Evolutionary conservation across 2,797 vertebrate genomes (phyloP).

Genomic region (Sebastes nivosus): DNA sequence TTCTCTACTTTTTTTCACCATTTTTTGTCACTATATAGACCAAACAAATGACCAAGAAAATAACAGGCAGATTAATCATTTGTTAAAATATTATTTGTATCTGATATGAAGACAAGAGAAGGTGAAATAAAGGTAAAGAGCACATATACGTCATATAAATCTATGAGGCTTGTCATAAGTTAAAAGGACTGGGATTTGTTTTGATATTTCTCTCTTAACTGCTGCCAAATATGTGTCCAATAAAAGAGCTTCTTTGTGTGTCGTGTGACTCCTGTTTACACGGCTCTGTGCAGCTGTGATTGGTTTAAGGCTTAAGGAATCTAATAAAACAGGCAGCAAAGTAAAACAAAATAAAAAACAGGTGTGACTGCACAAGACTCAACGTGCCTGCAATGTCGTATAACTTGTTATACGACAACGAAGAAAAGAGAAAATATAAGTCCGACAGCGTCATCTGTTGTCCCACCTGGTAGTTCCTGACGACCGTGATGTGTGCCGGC

Average conservation of each 20-base stretch:
- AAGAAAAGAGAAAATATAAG: not conserved
- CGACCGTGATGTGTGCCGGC: slow-evolving; percentile 85
- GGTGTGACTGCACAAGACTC: slow-evolving; percentile 16
- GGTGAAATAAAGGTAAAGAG: not conserved
- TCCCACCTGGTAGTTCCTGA: slow-evolving; percentile 86
- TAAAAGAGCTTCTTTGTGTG: not conserved
- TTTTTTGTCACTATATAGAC: not conserved
- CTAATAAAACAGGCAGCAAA: not conserved
- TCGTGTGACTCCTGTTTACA: not conserved
- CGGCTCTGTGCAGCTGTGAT: not conserved
- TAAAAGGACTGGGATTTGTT: not conserved
- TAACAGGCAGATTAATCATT: not conserved
- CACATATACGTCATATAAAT: not conserved
- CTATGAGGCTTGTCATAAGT: not conserved
- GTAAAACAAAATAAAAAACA: not conserved
- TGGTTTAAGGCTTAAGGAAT: not conserved
- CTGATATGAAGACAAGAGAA: not conserved
- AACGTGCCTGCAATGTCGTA: not conserved
- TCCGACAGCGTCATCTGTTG: not conserved
- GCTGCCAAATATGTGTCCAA: not conserved
- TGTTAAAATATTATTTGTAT: not conserved
- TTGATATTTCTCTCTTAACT: not conserved
- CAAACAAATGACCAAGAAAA: not conserved
- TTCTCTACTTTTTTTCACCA: not conserved
- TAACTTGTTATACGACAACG: not conserved